Conservation (phyloP, 2,888 invertebrate species). For the Pterostichus madidus region DNA sequence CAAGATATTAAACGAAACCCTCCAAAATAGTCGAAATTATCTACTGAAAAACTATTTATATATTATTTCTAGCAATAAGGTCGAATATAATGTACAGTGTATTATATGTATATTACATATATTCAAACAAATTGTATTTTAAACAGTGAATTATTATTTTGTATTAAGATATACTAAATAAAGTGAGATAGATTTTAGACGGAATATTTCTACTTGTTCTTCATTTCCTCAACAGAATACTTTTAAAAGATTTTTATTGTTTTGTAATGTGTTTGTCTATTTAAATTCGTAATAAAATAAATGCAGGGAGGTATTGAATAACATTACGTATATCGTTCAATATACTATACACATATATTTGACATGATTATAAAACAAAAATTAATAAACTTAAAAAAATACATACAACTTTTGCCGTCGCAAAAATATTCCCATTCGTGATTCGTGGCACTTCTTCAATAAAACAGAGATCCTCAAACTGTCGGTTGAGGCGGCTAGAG, state of each 20-base stretch:
- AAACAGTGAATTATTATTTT: constrained; percentile 13
- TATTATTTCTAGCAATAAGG: constrained; percentile 30
- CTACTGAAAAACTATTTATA: constrained; percentile 1
- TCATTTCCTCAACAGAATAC: not conserved
- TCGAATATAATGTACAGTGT: constrained; percentile 58
- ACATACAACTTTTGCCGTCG: constrained; percentile 54
- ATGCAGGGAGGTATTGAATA: not conserved
- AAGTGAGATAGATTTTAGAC: no score
- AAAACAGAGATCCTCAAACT: not conserved
- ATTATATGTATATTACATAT: constrained; percentile 57
- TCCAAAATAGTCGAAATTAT: constrained; percentile 10
- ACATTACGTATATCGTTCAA: constrained; percentile 19
- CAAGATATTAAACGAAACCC: constrained; percentile 38
- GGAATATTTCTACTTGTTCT: not conserved
- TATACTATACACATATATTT: constrained; percentile 60
- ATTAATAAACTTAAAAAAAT: constrained; percentile 56
- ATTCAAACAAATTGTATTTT: constrained; percentile 18
- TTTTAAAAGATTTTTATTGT: not conserved
- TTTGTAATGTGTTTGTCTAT: not conserved
- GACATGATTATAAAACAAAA: constrained; percentile 57
- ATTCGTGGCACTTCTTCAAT: constrained; percentile 33
- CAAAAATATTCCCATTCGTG: constrained; percentile 21
- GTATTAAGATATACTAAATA: constrained; percentile 4
- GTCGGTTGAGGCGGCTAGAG: not conserved
- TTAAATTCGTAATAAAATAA: not conserved